Percentiles rank a stretch among this genome's conserved stretches.
These are phyloP conservation scores for Ceratotherium simum DNA, from an alignment of 2,113 vertebrate genomes.

Conservation along the genomic window DNA sequence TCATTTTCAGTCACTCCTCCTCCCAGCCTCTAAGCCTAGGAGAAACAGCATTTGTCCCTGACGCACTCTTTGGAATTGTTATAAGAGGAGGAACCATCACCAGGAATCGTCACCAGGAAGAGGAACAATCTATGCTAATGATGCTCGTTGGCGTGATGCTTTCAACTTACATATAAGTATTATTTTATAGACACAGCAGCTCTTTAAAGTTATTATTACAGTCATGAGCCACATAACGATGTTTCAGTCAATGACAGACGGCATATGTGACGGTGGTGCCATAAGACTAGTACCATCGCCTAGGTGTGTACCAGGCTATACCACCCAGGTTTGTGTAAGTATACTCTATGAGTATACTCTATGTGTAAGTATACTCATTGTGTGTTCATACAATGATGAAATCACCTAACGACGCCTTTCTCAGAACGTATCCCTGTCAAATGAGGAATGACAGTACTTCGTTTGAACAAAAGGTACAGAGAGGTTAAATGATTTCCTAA, in stretches of 20 bases:
- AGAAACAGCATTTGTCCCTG: background rate
- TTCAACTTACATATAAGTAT: background rate
- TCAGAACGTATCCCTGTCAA: too few species aligned
- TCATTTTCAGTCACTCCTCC: background rate
- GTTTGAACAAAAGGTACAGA: slow-evolving; percentile 35
- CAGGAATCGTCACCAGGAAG: background rate
- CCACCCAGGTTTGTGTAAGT: too few species aligned
- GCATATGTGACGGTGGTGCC: too few species aligned
- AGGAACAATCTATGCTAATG: background rate
- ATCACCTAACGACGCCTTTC: too few species aligned
- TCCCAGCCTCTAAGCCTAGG: background rate
- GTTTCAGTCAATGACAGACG: too few species aligned
- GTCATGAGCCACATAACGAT: too few species aligned
- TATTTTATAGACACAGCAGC: background rate
- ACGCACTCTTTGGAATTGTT: background rate
- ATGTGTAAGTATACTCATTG: too few species aligned
- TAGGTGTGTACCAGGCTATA: too few species aligned
- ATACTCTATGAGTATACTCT: too few species aligned
- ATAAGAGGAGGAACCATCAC: background rate
- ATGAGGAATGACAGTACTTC: background rate
- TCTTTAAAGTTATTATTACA: background rate
- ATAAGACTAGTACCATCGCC: too few species aligned
- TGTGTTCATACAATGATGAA: too few species aligned
- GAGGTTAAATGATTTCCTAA: background rate
- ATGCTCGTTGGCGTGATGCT: background rate